phyloP scores from a whole-genome alignment of 2,888 invertebrate genomes.

The Lasioglossum oenotherae region DNA sequence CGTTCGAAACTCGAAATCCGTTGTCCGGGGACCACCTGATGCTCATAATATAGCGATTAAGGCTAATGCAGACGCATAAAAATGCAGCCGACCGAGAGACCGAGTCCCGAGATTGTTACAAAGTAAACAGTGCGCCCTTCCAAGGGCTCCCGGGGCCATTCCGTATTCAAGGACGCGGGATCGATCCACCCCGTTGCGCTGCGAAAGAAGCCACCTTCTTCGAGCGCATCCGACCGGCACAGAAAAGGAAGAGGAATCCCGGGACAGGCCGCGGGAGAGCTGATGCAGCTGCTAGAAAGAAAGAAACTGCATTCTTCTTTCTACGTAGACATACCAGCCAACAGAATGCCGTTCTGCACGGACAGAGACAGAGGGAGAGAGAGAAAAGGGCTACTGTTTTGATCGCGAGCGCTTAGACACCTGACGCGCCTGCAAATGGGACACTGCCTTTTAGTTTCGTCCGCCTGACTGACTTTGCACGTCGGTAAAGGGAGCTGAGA shows the following conservation, averaged over 20 bases:
- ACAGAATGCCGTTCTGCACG: conserved; percentile 25
- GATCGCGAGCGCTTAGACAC: background rate
- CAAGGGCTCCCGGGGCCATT: conserved; percentile 58
- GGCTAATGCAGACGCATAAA: conserved; percentile 69
- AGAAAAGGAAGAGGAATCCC: conserved; percentile 50
- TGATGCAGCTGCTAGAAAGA: conserved; percentile 54
- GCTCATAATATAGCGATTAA: conserved; percentile 68
- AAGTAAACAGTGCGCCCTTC: conserved; percentile 69
- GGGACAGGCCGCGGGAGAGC: background rate
- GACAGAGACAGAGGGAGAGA: background rate
- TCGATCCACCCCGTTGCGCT: conserved; percentile 46
- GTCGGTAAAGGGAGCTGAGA: background rate
- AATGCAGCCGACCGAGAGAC: conserved; percentile 72
- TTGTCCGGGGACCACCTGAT: conserved; percentile 43
- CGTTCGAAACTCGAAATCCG: background rate
- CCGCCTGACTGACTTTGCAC: too few species aligned
- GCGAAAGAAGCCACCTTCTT: conserved; percentile 12
- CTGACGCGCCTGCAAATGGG: background rate
- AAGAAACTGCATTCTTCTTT: conserved; percentile 45
- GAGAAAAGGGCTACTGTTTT: conserved; percentile 8
- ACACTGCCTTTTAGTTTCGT: background rate
- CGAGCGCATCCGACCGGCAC: conserved; percentile 23
- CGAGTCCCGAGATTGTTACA: conserved; percentile 68
- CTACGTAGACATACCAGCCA: conserved; percentile 4
- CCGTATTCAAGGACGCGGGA: conserved; percentile 67